Conservation (phyloP, 1,140 invertebrate species). For the Lineus longissimus region DNA sequence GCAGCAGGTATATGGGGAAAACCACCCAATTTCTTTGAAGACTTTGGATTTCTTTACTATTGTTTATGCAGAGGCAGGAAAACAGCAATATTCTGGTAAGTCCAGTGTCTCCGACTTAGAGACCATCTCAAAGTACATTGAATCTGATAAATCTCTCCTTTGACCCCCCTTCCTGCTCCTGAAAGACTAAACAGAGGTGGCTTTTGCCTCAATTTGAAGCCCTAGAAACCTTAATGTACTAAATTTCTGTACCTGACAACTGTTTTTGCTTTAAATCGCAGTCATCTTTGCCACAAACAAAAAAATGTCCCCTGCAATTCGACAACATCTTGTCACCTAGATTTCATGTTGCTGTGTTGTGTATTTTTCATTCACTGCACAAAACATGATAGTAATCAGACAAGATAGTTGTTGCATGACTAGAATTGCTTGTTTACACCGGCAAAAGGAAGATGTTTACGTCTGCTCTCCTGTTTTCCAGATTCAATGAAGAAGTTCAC, state of each 20-base stretch:
- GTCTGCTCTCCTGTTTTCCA: no score
- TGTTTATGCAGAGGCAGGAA: constrained; percentile 47
- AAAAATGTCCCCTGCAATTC: no score
- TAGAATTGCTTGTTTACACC: no score
- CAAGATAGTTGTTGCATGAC: no score
- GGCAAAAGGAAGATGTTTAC: no score
- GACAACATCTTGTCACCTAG: no score
- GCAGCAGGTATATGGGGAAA: constrained; percentile 39
- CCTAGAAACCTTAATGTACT: background rate
- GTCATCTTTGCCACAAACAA: no score
- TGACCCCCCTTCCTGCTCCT: background rate
- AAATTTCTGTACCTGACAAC: background rate
- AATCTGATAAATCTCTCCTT: background rate
- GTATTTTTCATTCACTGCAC: no score
- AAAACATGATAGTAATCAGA: no score
- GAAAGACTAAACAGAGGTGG: background rate
- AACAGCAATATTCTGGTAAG: constrained; percentile 43
- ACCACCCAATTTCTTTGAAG: constrained; percentile 34
- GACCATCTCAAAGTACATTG: background rate
- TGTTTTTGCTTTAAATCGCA: background rate
- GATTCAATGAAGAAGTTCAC: no score
- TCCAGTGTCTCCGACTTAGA: background rate
- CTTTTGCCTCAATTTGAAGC: background rate
- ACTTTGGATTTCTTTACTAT: constrained; percentile 44
- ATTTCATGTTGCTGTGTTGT: no score